Evolutionary conservation across 2,113 vertebrate species (phyloP).

Genomic region (Sapajus apella): DNA sequence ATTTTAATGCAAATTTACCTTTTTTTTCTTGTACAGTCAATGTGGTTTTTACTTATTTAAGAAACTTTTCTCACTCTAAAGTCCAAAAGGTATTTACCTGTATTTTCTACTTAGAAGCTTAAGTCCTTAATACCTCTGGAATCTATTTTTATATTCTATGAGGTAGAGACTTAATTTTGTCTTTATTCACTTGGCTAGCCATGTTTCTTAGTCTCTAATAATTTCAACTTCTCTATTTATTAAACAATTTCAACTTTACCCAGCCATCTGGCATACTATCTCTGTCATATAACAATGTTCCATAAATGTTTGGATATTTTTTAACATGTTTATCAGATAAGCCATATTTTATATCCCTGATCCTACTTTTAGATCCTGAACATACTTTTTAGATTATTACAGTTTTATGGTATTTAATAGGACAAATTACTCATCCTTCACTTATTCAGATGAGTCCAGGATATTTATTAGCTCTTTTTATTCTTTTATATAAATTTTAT

Average conservation of each 20-base stretch:
- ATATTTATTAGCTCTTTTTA: neutral
- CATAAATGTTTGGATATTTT: neutral
- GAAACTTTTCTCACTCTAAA: neutral
- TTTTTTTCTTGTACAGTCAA: neutral
- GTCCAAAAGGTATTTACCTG: neutral
- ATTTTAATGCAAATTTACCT: neutral
- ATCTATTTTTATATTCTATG: neutral
- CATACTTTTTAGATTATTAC: neutral
- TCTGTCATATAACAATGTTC: neutral
- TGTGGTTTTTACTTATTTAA: neutral
- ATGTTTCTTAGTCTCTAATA: neutral
- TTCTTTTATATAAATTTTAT: neutral
- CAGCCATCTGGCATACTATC: neutral
- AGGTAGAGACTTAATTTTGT: neutral
- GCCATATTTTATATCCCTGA: neutral
- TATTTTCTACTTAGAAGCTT: neutral
- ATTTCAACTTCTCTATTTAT: neutral
- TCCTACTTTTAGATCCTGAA: no score
- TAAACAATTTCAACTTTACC: neutral
- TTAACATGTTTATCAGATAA: neutral
- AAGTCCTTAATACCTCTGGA: neutral
- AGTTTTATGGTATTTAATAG: neutral
- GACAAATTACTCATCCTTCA: neutral
- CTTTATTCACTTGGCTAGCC: neutral
- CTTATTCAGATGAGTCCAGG: neutral